Percentiles rank a stretch among this genome's conserved stretches.
Conservation (phyloP, 2,113 vertebrate genomes). For the Triplophysa siluroides region DNA sequence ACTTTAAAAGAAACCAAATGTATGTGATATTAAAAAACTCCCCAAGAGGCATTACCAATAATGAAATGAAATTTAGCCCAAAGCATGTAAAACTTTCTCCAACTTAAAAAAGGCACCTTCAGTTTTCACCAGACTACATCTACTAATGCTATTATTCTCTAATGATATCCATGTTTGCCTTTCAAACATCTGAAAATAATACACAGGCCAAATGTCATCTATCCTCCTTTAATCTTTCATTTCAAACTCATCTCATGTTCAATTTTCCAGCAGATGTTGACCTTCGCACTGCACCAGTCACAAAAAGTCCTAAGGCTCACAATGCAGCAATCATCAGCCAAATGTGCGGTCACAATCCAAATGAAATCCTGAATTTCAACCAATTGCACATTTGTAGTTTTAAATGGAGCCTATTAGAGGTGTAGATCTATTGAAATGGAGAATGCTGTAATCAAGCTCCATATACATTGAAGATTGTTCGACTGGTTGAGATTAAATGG, state of each 20-base stretch:
- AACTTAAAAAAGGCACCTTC: neutral
- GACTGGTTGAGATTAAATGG: neutral
- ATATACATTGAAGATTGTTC: neutral
- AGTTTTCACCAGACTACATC: neutral
- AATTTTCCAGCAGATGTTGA: neutral
- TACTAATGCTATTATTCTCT: neutral
- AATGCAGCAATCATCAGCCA: slow-evolving; percentile 36
- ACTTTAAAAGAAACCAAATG: neutral
- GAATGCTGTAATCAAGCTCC: no score
- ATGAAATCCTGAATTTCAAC: slow-evolving; percentile 32
- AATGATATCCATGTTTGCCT: slow-evolving; percentile 14
- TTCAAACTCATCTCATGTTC: slow-evolving; percentile 17
- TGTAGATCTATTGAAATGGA: no score
- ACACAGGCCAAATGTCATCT: neutral
- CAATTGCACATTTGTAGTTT: slow-evolving; percentile 21
- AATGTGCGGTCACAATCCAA: slow-evolving; percentile 44
- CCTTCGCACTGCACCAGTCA: slow-evolving; percentile 18
- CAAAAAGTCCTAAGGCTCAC: slow-evolving; percentile 27
- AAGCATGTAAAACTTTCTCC: slow-evolving; percentile 12
- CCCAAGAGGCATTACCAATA: neutral
- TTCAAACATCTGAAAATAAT: slow-evolving; percentile 31
- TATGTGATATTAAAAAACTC: neutral
- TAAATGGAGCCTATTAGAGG: no score
- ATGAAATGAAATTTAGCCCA: neutral
- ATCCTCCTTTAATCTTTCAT: slow-evolving; percentile 18